A percentile compares a stretch with the other conserved stretches of the same genome.
Conservation (phyloP, 2,888 invertebrate species). For the Lasioglossum figueresi region DNA sequence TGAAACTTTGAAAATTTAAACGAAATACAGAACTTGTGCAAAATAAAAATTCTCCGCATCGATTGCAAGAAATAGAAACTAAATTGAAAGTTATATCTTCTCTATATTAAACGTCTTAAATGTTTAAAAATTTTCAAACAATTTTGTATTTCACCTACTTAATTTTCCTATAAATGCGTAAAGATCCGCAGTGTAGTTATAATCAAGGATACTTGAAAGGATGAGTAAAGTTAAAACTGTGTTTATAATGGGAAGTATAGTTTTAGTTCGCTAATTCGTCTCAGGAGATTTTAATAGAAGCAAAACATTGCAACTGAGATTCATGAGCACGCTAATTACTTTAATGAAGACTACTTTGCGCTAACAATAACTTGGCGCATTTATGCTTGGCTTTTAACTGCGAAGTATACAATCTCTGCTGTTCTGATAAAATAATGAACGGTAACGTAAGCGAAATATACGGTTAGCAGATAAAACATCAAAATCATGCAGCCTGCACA, state of each 20-base stretch:
- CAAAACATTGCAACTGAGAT: background rate
- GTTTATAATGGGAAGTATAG: background rate
- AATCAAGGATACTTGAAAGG: background rate
- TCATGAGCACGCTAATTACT: conserved; percentile 1
- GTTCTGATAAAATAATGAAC: background rate
- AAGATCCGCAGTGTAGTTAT: background rate
- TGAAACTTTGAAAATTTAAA: background rate
- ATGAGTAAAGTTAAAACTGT: background rate
- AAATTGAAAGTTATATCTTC: too few relatives aligned
- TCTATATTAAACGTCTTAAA: too few relatives aligned
- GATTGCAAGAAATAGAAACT: too few relatives aligned
- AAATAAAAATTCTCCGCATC: too few relatives aligned
- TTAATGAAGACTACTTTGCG: background rate
- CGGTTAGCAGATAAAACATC: background rate
- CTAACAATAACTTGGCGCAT: background rate
- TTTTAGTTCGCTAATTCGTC: background rate
- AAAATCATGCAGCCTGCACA: background rate
- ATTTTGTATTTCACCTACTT: too few relatives aligned
- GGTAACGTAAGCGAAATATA: background rate
- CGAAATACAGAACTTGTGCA: background rate
- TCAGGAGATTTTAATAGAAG: background rate
- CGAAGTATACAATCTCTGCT: background rate
- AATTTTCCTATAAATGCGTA: too few relatives aligned
- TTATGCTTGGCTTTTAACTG: background rate
- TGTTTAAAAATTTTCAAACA: background rate